Conservation (phyloP, 35 echinoderm and acorn worm species). For the Lytechinus variegatus region DNA sequence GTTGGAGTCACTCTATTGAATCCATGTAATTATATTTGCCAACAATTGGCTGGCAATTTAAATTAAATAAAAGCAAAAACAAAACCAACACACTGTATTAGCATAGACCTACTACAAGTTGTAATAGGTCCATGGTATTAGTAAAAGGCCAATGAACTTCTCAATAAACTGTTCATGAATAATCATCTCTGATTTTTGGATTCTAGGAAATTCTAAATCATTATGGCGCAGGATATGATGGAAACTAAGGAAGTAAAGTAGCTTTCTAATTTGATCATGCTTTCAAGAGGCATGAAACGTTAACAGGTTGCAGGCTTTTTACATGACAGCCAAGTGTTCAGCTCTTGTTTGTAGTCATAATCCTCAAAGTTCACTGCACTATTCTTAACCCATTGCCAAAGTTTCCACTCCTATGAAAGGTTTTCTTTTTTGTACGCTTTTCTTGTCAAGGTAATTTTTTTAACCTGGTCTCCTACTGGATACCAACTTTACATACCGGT, state of each 20-base stretch:
- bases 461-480: not conserved
- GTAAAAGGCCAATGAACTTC: not conserved
- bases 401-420: not conserved
- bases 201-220: not conserved
- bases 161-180: not conserved
- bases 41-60: too few relatives aligned
- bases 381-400: not conserved
- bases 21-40: too few relatives aligned
- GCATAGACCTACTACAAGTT: too few relatives aligned
- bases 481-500: not conserved
- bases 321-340: not conserved
- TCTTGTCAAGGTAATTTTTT: not conserved
- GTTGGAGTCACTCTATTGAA: too few relatives aligned
- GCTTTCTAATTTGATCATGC: not conserved
- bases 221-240: not conserved
- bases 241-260: not conserved
- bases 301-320: not conserved
- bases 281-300: not conserved
- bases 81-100: too few relatives aligned
- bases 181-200: not conserved
- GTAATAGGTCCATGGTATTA: too few relatives aligned
- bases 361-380: not conserved
- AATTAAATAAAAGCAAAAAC: too few relatives aligned
- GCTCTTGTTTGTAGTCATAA: not conserved
- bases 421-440: not conserved